Conservation (phyloP, 35 echinoderm and acorn worm genomes). For the Hemicentrotus pulcherrimus region DNA sequence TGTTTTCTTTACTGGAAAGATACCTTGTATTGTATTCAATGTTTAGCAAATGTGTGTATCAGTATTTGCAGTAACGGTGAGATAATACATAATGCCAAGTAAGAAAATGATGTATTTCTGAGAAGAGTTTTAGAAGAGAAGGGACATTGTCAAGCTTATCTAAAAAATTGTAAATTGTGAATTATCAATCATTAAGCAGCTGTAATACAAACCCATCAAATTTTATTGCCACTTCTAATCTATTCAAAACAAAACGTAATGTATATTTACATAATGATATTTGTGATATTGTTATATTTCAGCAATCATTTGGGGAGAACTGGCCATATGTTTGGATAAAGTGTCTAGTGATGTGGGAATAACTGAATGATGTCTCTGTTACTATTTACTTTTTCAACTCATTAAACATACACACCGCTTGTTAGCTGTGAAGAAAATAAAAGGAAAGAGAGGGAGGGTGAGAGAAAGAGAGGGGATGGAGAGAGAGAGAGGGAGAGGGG, state of each 20-base stretch:
- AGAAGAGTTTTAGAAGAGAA: not conserved
- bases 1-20: not conserved
- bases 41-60: not conserved
- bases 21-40: not conserved
- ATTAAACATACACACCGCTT: too few species aligned
- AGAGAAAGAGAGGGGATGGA: too few species aligned
- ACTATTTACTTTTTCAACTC: too few species aligned
- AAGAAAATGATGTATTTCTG: not conserved
- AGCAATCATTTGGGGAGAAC: not conserved
- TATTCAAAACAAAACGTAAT: too few species aligned
- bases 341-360: too few species aligned
- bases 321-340: too few species aligned
- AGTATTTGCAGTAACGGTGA: not conserved
- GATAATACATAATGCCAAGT: not conserved
- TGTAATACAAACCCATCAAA: not conserved
- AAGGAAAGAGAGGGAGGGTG: too few species aligned
- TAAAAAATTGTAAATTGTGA: not conserved
- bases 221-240: too few species aligned
- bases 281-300: not conserved
- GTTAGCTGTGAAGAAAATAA: too few species aligned
- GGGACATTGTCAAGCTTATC: not conserved
- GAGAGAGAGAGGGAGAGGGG: too few species aligned
- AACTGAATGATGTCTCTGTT: too few species aligned
- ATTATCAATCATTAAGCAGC: not conserved
- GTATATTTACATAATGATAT: not conserved